These are phyloP conservation scores for Sitta carolinensis DNA, from an alignment of 2,797 vertebrate genomes.

Conservation along the genomic window DNA sequence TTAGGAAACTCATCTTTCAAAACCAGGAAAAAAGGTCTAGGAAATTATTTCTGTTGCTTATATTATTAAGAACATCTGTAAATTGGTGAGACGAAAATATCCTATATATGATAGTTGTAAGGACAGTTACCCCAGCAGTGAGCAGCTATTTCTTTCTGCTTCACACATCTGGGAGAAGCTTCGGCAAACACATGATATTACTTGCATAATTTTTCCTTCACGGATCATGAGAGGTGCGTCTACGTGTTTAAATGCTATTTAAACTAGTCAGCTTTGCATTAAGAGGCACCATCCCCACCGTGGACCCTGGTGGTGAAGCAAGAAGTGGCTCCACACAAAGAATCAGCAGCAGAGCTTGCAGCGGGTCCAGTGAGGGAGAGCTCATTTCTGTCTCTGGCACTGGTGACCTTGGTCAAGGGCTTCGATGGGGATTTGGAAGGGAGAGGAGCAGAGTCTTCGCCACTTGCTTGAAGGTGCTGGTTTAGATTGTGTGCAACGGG, in stretches of 20 bases:
- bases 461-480: neutral
- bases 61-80: neutral
- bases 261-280: neutral
- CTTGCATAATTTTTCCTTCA: neutral
- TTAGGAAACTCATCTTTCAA: neutral
- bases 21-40: neutral
- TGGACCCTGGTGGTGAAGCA: neutral
- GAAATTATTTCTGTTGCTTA: neutral
- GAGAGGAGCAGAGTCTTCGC: neutral
- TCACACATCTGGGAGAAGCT: neutral
- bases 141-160: neutral
- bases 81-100: neutral
- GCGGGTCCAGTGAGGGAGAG: rapidly evolving
- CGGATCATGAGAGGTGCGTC: neutral
- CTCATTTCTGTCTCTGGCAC: neutral
- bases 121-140: neutral
- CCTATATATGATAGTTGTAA: neutral
- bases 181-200: neutral
- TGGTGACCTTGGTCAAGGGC: neutral
- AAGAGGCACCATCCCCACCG: rapidly evolving
- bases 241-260: neutral
- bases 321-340: neutral
- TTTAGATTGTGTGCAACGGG: neutral
- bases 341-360: neutral
- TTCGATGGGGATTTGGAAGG: neutral